A percentile compares a stretch with the other conserved stretches of the same genome.
These are phyloP conservation scores for Tuta absoluta DNA, from an alignment of 2,888 invertebrate genomes.

Conservation along the genomic window DNA sequence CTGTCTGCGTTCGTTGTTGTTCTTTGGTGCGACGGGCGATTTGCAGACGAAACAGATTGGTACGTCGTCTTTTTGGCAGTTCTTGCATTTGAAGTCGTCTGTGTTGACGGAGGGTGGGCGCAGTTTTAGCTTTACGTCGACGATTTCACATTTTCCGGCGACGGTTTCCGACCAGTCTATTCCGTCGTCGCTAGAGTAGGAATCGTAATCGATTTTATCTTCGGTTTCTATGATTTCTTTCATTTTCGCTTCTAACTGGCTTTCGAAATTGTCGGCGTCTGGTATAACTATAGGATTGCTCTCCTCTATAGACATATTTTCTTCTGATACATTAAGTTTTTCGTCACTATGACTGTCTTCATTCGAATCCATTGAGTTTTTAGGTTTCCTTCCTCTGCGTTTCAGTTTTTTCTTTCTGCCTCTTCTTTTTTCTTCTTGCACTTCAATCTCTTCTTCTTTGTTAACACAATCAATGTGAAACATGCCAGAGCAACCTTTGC, in stretches of 20 bases:
- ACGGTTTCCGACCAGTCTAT: slow-evolving; percentile 61
- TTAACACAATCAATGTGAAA: slow-evolving; percentile 86
- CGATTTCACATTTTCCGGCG: slow-evolving; percentile 70
- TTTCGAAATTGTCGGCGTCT: slow-evolving; percentile 70
- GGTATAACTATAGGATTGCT: slow-evolving; percentile 46
- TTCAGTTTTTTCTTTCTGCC: slow-evolving; percentile 67
- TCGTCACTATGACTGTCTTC: slow-evolving; percentile 66
- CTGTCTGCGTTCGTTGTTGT: slow-evolving; percentile 67
- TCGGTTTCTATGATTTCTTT: slow-evolving; percentile 68
- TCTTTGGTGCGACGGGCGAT: slow-evolving; percentile 59
- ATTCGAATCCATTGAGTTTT: slow-evolving; percentile 44
- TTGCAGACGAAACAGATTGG: slow-evolving; percentile 87
- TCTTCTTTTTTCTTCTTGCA: slow-evolving; percentile 45
- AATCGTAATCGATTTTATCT: slow-evolving; percentile 60
- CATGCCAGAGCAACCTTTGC: slow-evolving; percentile 88
- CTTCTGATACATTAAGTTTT: slow-evolving; percentile 56
- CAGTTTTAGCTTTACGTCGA: slow-evolving; percentile 60
- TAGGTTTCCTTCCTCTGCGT: slow-evolving; percentile 50
- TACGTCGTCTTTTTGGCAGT: slow-evolving; percentile 80
- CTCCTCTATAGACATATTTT: slow-evolving; percentile 57
- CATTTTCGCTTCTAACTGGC: slow-evolving; percentile 78
- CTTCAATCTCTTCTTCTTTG: slow-evolving; percentile 51
- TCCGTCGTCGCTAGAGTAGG: slow-evolving; percentile 62
- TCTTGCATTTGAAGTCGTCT: slow-evolving; percentile 80
- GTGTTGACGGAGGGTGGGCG: slow-evolving; percentile 37